Evolutionary conservation across 1,140 invertebrate genomes (phyloP).

Genomic region (Saccostrea cuccullata): DNA sequence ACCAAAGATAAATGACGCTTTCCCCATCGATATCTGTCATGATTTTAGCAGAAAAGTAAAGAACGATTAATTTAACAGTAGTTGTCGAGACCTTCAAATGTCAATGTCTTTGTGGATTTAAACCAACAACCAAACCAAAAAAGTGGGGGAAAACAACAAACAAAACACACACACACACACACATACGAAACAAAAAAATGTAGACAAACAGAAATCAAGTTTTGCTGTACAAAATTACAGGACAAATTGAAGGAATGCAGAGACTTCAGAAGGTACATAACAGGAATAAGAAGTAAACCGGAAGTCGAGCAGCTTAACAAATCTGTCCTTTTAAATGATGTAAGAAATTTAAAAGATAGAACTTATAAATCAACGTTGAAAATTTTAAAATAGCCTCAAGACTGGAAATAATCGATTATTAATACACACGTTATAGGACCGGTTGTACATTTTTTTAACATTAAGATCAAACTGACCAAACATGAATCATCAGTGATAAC

Average conservation of each 20-base stretch:
- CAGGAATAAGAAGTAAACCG: neutral
- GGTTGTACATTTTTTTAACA: neutral
- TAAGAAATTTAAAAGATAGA: neutral
- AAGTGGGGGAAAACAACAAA: neutral
- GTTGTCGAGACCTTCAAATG: too few species aligned
- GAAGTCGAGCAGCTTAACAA: neutral
- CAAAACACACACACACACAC: neutral
- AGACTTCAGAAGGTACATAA: neutral
- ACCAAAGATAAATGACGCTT: too few species aligned
- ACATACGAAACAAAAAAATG: neutral
- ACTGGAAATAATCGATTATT: neutral
- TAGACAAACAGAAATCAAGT: neutral
- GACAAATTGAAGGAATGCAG: neutral
- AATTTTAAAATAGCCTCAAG: neutral
- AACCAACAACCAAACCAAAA: too few species aligned
- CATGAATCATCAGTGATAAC: neutral
- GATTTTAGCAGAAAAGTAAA: too few species aligned
- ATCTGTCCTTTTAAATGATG: neutral
- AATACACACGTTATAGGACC: neutral
- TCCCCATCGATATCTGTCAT: too few species aligned
- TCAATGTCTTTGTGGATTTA: too few species aligned
- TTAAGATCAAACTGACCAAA: neutral
- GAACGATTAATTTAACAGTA: too few species aligned
- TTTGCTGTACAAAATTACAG: neutral
- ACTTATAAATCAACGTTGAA: neutral